Percentiles rank a stretch among this genome's conserved stretches.
Evolutionary conservation across 1,140 invertebrate species (phyloP).

Genomic region (Scaptomyza graminum): DNA sequence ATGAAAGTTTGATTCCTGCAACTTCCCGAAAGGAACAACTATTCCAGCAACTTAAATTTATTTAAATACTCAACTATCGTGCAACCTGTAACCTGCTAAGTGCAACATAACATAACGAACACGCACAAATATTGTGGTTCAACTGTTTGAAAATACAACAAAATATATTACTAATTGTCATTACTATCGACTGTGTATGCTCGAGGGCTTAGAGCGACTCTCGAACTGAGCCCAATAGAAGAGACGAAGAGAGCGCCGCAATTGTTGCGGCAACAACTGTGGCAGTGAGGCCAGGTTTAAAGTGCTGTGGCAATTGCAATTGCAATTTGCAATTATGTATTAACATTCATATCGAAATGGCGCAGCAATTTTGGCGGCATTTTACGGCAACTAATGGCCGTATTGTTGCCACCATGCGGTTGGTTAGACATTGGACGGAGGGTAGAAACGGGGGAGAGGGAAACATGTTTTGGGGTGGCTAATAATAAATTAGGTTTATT

Average conservation of each 20-base stretch:
- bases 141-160: conserved; percentile 14
- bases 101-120: background rate
- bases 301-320: conserved; percentile 11
- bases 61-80: conserved; percentile 21
- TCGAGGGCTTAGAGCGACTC: conserved; percentile 12
- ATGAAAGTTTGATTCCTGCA: no score
- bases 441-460: no score
- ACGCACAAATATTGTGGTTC: conserved; percentile 13
- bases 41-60: background rate
- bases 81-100: background rate
- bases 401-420: conserved; percentile 1
- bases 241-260: background rate
- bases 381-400: conserved; percentile 19
- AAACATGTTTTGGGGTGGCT: background rate
- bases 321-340: conserved; percentile 43
- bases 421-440: background rate
- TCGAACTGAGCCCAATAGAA: conserved; percentile 12
- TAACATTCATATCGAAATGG: conserved; percentile 40
- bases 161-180: conserved; percentile 40
- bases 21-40: no score
- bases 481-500: conserved; percentile 80
- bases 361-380: conserved; percentile 11
- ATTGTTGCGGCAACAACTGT: conserved; percentile 19
- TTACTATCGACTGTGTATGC: conserved; percentile 21
- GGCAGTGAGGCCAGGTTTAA: conserved; percentile 1